Percentiles rank a stretch among this genome's conserved stretches.
These are phyloP conservation scores for Macrotis lagotis DNA, from an alignment of 2,113 vertebrate genomes.

Conservation along the genomic window DNA sequence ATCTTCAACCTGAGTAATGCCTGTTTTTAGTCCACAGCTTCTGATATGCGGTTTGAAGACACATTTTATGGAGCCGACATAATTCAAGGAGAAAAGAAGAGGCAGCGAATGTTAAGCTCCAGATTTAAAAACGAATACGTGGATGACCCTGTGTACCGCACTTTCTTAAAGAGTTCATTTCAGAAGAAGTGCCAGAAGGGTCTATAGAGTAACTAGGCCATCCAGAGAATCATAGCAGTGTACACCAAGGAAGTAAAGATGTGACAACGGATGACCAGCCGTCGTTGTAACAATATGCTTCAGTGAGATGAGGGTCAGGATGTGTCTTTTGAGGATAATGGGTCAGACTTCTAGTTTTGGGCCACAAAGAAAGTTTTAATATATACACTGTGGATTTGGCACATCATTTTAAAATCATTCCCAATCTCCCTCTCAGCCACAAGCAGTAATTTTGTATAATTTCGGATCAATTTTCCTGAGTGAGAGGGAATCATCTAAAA, in stretches of 20 bases:
- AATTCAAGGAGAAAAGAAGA: conserved; percentile 93
- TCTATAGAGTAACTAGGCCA: conserved; percentile 78
- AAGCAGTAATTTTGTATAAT: conserved; percentile 42
- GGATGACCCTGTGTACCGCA: conserved; percentile 91
- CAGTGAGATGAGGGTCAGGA: background rate
- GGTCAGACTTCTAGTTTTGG: conserved; percentile 2
- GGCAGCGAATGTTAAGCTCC: conserved; percentile 92
- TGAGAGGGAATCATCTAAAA: conserved; percentile 43
- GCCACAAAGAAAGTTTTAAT: conserved; percentile 42
- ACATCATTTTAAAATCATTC: conserved; percentile 28
- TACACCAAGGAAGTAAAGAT: background rate
- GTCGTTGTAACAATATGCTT: background rate
- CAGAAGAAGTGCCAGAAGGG: conserved; percentile 89
- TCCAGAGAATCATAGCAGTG: background rate
- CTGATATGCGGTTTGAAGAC: conserved; percentile 97
- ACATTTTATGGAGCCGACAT: conserved; percentile 89
- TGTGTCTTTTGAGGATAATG: conserved; percentile 47
- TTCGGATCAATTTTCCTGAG: conserved; percentile 67
- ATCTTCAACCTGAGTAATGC: conserved; percentile 48
- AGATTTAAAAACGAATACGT: conserved; percentile 96
- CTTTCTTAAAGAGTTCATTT: conserved; percentile 87
- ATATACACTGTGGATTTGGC: background rate
- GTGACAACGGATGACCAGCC: background rate
- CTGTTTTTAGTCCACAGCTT: conserved; percentile 93
- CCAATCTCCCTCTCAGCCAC: conserved; percentile 36